Evolutionary conservation across 2,797 vertebrate species (phyloP).

Genomic region (Nasua narica): DNA sequence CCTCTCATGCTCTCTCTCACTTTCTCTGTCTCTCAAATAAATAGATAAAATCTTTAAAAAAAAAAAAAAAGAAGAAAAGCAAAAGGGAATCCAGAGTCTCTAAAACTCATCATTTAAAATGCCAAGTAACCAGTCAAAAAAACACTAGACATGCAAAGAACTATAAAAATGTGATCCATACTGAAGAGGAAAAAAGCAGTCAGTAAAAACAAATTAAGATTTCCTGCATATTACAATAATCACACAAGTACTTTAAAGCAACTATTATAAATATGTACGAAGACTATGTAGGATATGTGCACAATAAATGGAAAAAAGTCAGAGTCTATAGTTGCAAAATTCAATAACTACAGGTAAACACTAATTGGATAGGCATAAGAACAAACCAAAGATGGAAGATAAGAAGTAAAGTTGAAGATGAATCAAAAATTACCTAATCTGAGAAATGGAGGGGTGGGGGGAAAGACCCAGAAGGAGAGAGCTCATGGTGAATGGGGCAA

Average conservation of each 20-base stretch:
- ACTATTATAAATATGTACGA: too few species aligned
- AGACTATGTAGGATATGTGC: neutral
- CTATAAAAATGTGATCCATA: too few species aligned
- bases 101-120: conserved; percentile 9
- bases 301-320: neutral
- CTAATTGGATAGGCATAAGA: neutral
- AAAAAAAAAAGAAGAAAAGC: neutral
- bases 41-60: too few species aligned
- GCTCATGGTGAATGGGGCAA: too few species aligned
- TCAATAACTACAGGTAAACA: neutral
- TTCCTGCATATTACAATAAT: too few species aligned
- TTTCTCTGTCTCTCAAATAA: too few species aligned
- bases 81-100: neutral
- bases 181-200: too few species aligned
- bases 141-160: too few species aligned
- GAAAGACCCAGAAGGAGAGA: neutral
- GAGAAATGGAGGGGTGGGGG: neutral
- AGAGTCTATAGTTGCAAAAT: neutral
- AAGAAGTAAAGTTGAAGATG: neutral
- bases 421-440: neutral
- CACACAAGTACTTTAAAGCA: too few species aligned
- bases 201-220: too few species aligned
- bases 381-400: neutral
- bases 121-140: neutral
- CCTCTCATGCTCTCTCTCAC: too few species aligned